Evolutionary conservation across 2,797 vertebrate genomes (phyloP).

Genomic region (Pelodytes ibericus): DNA sequence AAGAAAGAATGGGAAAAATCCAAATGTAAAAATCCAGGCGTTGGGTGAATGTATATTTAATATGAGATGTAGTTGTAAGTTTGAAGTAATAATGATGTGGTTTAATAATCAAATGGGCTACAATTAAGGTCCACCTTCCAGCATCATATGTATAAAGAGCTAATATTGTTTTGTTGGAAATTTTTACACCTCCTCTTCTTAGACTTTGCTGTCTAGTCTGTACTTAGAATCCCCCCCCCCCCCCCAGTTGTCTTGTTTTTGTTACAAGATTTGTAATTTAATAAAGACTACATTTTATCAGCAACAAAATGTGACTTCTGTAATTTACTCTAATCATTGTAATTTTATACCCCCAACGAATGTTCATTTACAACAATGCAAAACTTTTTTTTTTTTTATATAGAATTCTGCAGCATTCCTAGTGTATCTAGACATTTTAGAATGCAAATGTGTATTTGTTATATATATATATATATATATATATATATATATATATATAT

Average conservation of each 20-base stretch:
- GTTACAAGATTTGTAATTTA: conserved; percentile 83
- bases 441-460: too few species aligned
- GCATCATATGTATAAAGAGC: conserved; percentile 70
- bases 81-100: conserved; percentile 64
- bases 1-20: conserved; percentile 70
- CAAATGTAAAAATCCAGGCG: conserved; percentile 62
- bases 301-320: conserved; percentile 56
- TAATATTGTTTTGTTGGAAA: conserved; percentile 67
- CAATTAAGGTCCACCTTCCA: conserved; percentile 66
- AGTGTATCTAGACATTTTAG: too few species aligned
- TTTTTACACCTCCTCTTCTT: conserved; percentile 68
- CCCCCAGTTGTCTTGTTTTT: conserved; percentile 70
- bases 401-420: too few species aligned
- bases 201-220: conserved; percentile 71
- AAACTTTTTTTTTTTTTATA: too few species aligned
- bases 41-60: conserved; percentile 70
- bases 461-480: too few species aligned
- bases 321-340: too few species aligned
- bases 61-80: conserved; percentile 70
- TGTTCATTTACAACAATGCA: too few species aligned
- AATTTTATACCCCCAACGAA: too few species aligned
- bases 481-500: too few species aligned
- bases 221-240: conserved; percentile 69
- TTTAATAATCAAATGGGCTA: conserved; percentile 69
- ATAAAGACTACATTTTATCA: conserved; percentile 82